Conservation (phyloP, 2,888 invertebrate genomes). For the Lasioglossum villosulum region DNA sequence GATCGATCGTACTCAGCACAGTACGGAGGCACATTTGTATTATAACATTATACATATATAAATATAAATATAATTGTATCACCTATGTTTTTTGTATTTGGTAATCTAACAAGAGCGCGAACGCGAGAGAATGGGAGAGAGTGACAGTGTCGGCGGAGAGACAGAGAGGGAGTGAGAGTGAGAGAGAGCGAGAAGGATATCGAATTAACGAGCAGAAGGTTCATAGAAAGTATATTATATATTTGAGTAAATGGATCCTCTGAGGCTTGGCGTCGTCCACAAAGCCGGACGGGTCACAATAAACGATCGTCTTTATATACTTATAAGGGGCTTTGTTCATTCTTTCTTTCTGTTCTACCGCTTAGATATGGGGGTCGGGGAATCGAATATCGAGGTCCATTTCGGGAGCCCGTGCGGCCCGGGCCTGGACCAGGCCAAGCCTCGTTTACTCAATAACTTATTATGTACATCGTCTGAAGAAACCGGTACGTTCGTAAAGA, state of each 20-base stretch:
- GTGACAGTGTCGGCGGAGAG: background rate
- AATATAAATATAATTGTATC: slow-evolving; percentile 71
- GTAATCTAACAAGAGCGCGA: slow-evolving; percentile 76
- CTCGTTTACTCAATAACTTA: slow-evolving; percentile 84
- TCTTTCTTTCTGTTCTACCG: background rate
- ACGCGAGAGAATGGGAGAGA: slow-evolving; percentile 66
- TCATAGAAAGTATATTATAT: slow-evolving; percentile 83
- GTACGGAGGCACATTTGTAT: slow-evolving; percentile 80
- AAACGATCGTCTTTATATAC: slow-evolving; percentile 19
- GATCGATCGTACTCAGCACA: slow-evolving; percentile 70
- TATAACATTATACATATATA: slow-evolving; percentile 79
- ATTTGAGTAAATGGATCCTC: slow-evolving; percentile 80
- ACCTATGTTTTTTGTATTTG: slow-evolving; percentile 84
- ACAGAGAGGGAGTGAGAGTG: slow-evolving; percentile 66
- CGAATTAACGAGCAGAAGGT: slow-evolving; percentile 81
- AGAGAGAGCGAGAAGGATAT: slow-evolving; percentile 74
- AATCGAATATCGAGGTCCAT: slow-evolving; percentile 12
- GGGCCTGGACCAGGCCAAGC: slow-evolving; percentile 81
- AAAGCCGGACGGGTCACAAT: slow-evolving; percentile 51
- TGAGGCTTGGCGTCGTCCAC: slow-evolving; percentile 80
- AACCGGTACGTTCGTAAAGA: slow-evolving; percentile 83
- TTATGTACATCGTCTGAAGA: slow-evolving; percentile 83
- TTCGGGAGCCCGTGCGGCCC: slow-evolving; percentile 60
- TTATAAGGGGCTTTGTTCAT: slow-evolving; percentile 10
- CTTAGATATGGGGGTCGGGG: slow-evolving; percentile 34